Conservation (phyloP, 2,113 vertebrate genomes). For the Halichoerus grypus region DNA sequence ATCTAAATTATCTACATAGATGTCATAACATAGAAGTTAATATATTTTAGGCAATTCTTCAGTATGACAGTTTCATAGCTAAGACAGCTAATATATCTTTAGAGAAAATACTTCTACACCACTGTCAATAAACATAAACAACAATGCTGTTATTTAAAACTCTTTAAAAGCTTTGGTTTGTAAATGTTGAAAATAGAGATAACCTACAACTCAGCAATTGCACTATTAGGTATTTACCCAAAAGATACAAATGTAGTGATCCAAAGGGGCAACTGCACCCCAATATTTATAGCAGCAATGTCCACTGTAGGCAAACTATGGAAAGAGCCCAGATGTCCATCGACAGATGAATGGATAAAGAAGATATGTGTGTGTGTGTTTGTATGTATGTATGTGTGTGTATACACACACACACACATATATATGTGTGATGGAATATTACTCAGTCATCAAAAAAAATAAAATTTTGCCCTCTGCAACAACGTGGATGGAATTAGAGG, state of each 20-base stretch:
- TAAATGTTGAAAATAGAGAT: not conserved
- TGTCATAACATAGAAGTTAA: constrained; percentile 13
- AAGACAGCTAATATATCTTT: not conserved
- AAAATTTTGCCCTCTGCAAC: not conserved
- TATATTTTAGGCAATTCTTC: constrained; percentile 40
- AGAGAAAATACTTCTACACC: not conserved
- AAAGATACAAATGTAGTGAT: not conserved
- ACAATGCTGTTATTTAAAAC: constrained; percentile 51
- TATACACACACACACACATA: not conserved
- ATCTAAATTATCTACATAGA: constrained; percentile 60
- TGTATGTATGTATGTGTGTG: no score
- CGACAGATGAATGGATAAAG: not conserved
- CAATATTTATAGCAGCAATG: not conserved
- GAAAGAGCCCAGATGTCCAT: not conserved
- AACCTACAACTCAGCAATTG: not conserved
- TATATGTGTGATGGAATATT: not conserved
- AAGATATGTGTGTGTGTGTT: not conserved
- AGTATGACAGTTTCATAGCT: not conserved
- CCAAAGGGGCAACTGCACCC: not conserved
- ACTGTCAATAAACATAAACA: constrained; percentile 52
- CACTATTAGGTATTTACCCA: not conserved
- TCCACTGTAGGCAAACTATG: not conserved
- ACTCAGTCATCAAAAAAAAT: not conserved
- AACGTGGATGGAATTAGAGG: not conserved
- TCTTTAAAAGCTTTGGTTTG: constrained; percentile 35